phyloP scores from a whole-genome alignment of 2,888 invertebrate species.

The Drosophila diplacantha region DNA sequence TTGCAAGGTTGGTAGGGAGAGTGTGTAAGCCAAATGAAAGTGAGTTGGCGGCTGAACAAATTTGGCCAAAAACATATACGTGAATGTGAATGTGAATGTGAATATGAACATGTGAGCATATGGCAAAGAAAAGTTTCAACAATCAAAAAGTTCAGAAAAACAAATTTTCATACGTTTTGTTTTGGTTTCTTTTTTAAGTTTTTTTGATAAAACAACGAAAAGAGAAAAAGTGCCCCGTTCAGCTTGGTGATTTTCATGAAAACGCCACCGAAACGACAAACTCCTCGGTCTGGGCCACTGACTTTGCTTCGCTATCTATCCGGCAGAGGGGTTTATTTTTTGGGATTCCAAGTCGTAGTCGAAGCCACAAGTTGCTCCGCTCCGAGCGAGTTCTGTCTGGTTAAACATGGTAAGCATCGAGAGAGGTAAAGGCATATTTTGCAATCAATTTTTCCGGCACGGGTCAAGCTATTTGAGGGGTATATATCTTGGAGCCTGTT shows the following conservation, averaged over 20 bases:
- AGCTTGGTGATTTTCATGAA: conserved; percentile 67
- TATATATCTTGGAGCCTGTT: conserved; percentile 46
- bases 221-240: conserved; percentile 57
- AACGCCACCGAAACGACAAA: conserved; percentile 65
- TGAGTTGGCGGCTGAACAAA: conserved; percentile 54
- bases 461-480: conserved; percentile 56
- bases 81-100: conserved; percentile 24
- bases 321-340: conserved; percentile 15
- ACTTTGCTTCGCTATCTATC: conserved; percentile 39
- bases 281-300: conserved; percentile 50
- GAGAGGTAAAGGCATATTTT: conserved; percentile 43
- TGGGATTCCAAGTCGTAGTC: conserved; percentile 25
- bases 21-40: conserved; percentile 57
- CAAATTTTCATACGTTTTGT: conserved; percentile 55
- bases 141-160: conserved; percentile 55
- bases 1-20: conserved; percentile 34
- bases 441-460: conserved; percentile 65
- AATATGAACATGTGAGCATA: conserved; percentile 15
- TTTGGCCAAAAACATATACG: conserved; percentile 39
- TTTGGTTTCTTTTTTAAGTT: conserved; percentile 52
- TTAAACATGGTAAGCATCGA: conserved; percentile 59
- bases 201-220: conserved; percentile 38
- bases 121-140: conserved; percentile 53
- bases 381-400: conserved; percentile 55
- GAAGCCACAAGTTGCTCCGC: conserved; percentile 32